Evolutionary conservation across 2,113 vertebrate genomes (phyloP), one percentile per base, ranked within the genome.

Genomic region (Lampris incognitus): DNA sequence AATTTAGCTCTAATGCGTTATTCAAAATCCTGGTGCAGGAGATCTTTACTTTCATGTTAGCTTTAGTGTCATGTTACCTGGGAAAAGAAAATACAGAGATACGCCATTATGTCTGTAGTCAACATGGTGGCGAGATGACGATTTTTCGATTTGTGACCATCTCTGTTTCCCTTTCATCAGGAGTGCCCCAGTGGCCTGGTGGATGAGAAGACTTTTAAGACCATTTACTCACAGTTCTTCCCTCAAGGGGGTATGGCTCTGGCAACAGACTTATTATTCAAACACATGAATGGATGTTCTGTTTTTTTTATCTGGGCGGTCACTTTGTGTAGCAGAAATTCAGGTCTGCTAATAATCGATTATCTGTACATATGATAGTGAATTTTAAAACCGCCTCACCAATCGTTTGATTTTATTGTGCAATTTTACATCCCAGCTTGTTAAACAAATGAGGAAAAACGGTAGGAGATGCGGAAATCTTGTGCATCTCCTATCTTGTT

Each of bases 191-290:
- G 94, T 0, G 95, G 96, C 58, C 84, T 96, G 52, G 96, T 97
- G 84, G 94, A 97, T 0, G 95, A 97, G 81, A 95, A 97, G 5
- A 97, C 95, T 5, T 97, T 97, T 89, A 96, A 95, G 13, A 84
- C 92, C 61, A 97, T 97, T 68, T 97, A 97, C 58, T 92, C 95
- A 0, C 94, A 95, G 79, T 97, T 97, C 87, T 97, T 97, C 81
- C 96, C 96, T 3, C 96, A 95, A 82, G 96, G 96, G 89, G 96
- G 96, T 97, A 84, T 4, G 69, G 10, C 10, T 48, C 55, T 51
- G 36, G 13, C 54, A 56, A 46, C 44, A 46, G 44, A 5, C 1
- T 52, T 9, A 52, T 52, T 52, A 52, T 52, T 9, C 3, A 52
- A 52, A 9, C 8, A 52, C 7, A 46, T 52, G 9, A 9, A 52